Percentiles rank a stretch among this genome's conserved stretches.
Evolutionary conservation across 2,113 vertebrate genomes (phyloP).

Genomic region (Epinephelus lanceolatus): DNA sequence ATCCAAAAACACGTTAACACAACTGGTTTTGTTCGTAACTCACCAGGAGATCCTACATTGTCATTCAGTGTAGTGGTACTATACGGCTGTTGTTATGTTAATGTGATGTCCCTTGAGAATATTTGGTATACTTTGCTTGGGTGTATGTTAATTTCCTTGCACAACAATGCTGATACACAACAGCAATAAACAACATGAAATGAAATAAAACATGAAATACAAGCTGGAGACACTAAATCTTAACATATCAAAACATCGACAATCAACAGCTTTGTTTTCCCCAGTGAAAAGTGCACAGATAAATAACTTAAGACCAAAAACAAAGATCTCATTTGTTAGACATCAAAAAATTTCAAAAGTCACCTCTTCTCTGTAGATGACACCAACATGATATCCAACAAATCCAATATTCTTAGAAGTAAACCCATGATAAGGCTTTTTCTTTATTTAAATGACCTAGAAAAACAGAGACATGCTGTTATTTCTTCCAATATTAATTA

Average conservation of each 20-base stretch:
- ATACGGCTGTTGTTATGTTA: background rate
- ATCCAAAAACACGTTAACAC: background rate
- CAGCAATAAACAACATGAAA: background rate
- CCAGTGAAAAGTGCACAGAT: background rate
- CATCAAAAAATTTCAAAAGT: background rate
- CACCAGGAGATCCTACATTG: background rate
- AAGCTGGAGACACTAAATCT: background rate
- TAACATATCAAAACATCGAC: background rate
- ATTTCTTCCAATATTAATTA: constrained; percentile 53
- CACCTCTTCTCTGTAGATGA: background rate
- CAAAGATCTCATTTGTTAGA: background rate
- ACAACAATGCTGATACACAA: background rate
- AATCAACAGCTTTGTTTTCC: background rate
- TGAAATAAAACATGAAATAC: background rate
- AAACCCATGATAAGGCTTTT: background rate
- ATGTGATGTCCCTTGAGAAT: background rate
- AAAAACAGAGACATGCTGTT: constrained; percentile 30
- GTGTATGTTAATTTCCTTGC: background rate
- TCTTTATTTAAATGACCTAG: background rate
- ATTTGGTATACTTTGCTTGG: background rate
- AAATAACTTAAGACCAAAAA: background rate
- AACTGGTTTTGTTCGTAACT: background rate
- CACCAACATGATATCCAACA: background rate
- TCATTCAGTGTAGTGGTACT: background rate
- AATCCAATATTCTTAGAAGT: background rate